phyloP scores from a whole-genome alignment of 2,888 invertebrate genomes.

The Thecophora atra region DNA sequence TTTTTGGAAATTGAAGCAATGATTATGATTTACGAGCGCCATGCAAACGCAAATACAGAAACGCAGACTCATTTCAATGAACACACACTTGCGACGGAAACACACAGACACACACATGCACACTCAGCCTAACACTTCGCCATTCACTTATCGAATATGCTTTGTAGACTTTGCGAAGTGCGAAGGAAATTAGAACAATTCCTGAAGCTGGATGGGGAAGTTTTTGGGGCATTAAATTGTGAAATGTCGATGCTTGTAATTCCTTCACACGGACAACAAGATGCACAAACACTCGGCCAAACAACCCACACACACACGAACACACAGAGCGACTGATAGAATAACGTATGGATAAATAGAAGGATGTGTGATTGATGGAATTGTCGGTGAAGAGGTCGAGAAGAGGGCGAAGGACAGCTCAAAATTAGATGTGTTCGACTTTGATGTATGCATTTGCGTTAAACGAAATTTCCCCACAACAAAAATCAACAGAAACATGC shows the following conservation, averaged over 20 bases:
- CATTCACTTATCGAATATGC: too few relatives aligned
- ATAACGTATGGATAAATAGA: background rate
- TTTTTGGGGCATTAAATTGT: conserved; percentile 32
- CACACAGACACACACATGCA: background rate
- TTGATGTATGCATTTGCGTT: conserved; percentile 28
- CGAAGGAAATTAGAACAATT: conserved; percentile 32
- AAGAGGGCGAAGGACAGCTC: conserved; percentile 7
- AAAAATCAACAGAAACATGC: conserved; percentile 13
- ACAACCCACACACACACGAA: background rate
- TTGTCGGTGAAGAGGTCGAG: background rate
- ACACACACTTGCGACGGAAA: background rate
- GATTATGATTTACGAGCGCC: conserved; percentile 36
- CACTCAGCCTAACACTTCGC: background rate
- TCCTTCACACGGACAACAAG: conserved; percentile 19
- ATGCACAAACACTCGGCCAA: background rate
- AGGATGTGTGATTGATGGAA: background rate
- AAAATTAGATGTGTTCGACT: conserved; percentile 27
- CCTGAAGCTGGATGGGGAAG: conserved; percentile 25
- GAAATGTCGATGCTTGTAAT: conserved; percentile 34
- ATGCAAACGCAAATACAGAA: conserved; percentile 20
- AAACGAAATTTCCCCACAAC: background rate
- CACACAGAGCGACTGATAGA: conserved; percentile 13
- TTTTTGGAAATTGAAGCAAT: conserved; percentile 29
- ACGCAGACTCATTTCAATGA: conserved; percentile 43
- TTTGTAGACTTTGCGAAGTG: conserved; percentile 8